Base-by-base conservation (phyloP, 2,113 vertebrate species). In the Lagopus muta region DNA sequence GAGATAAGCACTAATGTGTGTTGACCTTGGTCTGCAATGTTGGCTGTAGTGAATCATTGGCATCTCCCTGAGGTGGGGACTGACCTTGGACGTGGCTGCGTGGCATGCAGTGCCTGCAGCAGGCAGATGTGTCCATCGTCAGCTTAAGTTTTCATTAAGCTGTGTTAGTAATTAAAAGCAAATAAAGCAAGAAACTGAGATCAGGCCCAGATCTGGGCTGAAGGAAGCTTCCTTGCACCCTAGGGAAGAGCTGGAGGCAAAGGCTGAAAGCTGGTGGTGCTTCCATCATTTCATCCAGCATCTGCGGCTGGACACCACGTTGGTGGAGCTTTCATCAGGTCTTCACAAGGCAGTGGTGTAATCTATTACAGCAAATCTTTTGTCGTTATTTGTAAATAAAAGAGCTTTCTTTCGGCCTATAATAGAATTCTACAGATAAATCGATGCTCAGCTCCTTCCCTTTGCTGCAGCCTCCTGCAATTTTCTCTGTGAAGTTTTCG, bases 151-250 rank as follows among this genome's bases (percentile, higher is more conserved):
- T 95, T 90, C 21, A 2, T 86, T 86, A 84, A 78, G 73, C 19
- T 83, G 40, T 73, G 22, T 91, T 75, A 50, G 77, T 90, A 94
- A 89, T 95, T 91, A 96, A 97, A 97, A 66, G 8, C 61, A 90
- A 91, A 90, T 70, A 87, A 91, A 95, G 42, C 11, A 65, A 54
- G 87, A 60, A 69, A 15, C 3, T 74, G 74, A 72, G 22, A n/a
- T 81, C 28, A 69, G 79, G 73, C 8, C 20, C 52, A 28, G n/a
- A 8, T 65, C 13, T 61, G 11, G 13, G 27, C 20, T 25, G 64
- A 40, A 50, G 8, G 32, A 85, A 34, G 73, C 5, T 13, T 54
- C 19, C 5, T n/a, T 10, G 1, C 75, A 77, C 52, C 6, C 1
- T 8, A 28, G 21, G 65, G 36, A 88, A 50, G 30, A 82, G 69